Conservation (phyloP, 1,140 invertebrate genomes). For the Eriosoma lanigerum region DNA sequence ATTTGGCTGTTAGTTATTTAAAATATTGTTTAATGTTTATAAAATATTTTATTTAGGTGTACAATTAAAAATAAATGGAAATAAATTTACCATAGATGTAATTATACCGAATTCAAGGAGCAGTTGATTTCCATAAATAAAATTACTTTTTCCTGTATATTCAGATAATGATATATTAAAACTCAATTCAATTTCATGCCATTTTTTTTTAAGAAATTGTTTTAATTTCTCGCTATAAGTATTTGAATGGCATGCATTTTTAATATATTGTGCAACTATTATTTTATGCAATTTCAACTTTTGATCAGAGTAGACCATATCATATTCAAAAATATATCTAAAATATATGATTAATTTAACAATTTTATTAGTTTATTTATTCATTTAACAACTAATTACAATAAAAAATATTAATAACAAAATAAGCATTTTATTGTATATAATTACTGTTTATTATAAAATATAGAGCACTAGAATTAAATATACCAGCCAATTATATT, state of each 20-base stretch:
- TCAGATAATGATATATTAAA: not conserved
- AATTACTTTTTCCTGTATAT: not conserved
- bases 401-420: too few species aligned
- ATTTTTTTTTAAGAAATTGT: not conserved
- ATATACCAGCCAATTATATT: too few species aligned
- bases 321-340: conserved; percentile 3
- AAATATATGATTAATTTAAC: not conserved
- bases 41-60: too few species aligned
- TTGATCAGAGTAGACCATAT: not conserved
- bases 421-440: too few species aligned
- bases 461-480: too few species aligned
- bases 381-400: too few species aligned
- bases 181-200: not conserved
- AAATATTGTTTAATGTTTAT: too few species aligned
- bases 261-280: not conserved
- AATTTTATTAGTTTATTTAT: too few species aligned
- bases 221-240: not conserved
- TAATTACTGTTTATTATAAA: too few species aligned
- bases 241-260: not conserved
- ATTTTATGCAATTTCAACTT: not conserved
- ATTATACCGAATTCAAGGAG: not conserved
- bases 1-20: too few species aligned
- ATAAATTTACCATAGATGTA: not conserved
- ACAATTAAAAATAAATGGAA: too few species aligned
- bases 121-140: not conserved